Evolutionary conservation across 37 sponge, comb jelly and placozoan species (phyloP), one percentile per base, ranked within the genome.

Genomic region (Oopsacas minuta): DNA sequence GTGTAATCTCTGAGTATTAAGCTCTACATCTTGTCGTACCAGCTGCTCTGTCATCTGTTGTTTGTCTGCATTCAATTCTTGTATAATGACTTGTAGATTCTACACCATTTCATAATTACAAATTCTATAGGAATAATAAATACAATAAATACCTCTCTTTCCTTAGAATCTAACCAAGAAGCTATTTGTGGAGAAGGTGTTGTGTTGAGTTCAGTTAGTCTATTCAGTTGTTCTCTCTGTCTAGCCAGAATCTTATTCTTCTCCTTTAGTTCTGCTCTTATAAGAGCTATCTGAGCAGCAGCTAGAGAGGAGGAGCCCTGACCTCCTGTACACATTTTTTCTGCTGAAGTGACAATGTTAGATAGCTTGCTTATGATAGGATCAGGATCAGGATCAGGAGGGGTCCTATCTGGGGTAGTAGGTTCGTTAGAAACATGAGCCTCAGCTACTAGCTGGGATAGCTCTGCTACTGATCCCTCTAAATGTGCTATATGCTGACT

Each of bases 71-170:
- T 61, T 61, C 75, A 61, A 34, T 34, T 61, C 75, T 5, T 34
- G 75, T 32, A 61, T 12, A 3, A 61, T 61, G 17, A 20, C 75
- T 25, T 61, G 75, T 34, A 61, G 30, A n/a, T 61, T 61, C 75
- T 61, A 61, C 3, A 61, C 28, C 1, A 3, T 32, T 12, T 20
- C 75, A 61, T 61, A 61, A 61, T 61, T 32, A 12, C 75, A 61
- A 61, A 32, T 10, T 46, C 17, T 22, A 46, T 46, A 17, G 51
- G 51, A 12, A n/a, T n/a, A n/a, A n/a, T n/a, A n/a, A n/a, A n/a
- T n/a, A n/a, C n/a, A n/a, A n/a, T n/a, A n/a, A n/a, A 61, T 61
- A 61, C 75, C 75, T 61, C 75, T 61, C 75, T 61, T 34, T 61
- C 75, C 30, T 61, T 61, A 5, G 75, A 25, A n/a, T 61, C 75